A percentile compares a stretch with the other conserved stretches of the same genome.
Conservation (phyloP, 2,888 invertebrate genomes). For the Trichogramma evanescens region DNA sequence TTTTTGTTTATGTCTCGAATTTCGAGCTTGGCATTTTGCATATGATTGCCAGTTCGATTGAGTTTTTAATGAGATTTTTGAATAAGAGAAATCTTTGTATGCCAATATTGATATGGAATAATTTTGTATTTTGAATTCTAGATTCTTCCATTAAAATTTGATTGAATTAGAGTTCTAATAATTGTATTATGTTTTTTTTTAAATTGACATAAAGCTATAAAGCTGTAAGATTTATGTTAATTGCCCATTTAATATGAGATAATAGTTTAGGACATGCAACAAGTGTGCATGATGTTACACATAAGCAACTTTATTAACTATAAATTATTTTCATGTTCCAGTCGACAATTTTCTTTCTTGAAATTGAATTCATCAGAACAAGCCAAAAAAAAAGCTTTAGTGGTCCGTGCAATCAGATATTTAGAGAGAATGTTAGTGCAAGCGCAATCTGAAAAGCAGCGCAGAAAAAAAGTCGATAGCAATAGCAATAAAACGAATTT, state of each 20-base stretch:
- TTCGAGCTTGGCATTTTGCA: too few species aligned
- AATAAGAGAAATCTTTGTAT: too few species aligned
- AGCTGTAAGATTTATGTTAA: background rate
- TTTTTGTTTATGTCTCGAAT: too few species aligned
- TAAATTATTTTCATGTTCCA: constrained; percentile 48
- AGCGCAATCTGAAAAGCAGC: constrained; percentile 58
- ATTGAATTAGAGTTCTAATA: background rate
- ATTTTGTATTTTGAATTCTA: too few species aligned
- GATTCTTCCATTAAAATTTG: too few species aligned
- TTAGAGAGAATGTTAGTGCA: constrained; percentile 79
- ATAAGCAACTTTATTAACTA: background rate
- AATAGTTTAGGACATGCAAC: background rate
- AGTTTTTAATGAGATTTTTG: too few species aligned
- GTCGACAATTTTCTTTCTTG: constrained; percentile 86
- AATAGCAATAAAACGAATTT: constrained; percentile 39
- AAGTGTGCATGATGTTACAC: background rate
- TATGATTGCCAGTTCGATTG: too few species aligned
- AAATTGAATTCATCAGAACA: constrained; percentile 76
- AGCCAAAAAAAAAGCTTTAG: constrained; percentile 69
- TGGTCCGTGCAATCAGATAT: constrained; percentile 76
- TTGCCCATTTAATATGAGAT: background rate
- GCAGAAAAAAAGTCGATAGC: constrained; percentile 33
- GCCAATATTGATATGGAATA: too few species aligned
- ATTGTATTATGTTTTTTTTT: background rate
- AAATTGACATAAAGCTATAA: too few species aligned